Percentiles rank a stretch among this genome's conserved stretches.
phyloP scores from a whole-genome alignment of 2,888 invertebrate genomes.

The Caenorhabditis virilis region DNA sequence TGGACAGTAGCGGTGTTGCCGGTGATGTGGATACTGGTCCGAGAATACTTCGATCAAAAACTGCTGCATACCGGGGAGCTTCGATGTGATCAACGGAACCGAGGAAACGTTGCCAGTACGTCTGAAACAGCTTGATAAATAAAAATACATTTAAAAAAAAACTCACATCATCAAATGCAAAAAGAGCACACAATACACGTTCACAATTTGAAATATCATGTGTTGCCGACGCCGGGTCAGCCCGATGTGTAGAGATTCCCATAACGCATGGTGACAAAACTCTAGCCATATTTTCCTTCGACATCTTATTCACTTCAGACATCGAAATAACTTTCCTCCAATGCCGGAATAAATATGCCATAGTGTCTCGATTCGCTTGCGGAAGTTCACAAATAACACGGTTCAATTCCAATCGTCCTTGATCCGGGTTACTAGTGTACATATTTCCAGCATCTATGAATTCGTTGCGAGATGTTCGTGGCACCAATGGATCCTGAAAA shows the following conservation, averaged over 20 bases:
- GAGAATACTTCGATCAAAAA: slow-evolving; percentile 42
- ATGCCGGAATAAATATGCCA: slow-evolving; percentile 89
- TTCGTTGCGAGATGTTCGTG: slow-evolving; percentile 81
- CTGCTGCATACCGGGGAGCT: slow-evolving; percentile 16
- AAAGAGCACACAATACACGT: slow-evolving; percentile 45
- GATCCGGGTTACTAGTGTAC: slow-evolving; percentile 69
- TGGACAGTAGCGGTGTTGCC: slow-evolving; percentile 26
- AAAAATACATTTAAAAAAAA: neutral
- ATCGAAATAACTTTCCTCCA: slow-evolving; percentile 75
- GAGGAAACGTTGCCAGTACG: slow-evolving; percentile 53
- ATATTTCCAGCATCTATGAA: slow-evolving; percentile 77
- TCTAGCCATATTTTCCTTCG: slow-evolving; percentile 83
- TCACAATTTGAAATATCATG: slow-evolving; percentile 40
- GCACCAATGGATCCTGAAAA: slow-evolving; percentile 81
- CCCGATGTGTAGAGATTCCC: slow-evolving; percentile 68
- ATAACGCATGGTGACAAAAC: slow-evolving; percentile 93
- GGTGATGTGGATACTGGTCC: slow-evolving; percentile 44
- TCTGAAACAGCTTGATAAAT: slow-evolving; percentile 20
- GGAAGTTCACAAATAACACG: slow-evolving; percentile 81
- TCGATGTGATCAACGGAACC: slow-evolving; percentile 17
- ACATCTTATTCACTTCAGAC: slow-evolving; percentile 80
- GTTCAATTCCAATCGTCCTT: slow-evolving; percentile 33
- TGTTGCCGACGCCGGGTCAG: slow-evolving; percentile 23
- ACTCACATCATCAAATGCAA: slow-evolving; percentile 48
- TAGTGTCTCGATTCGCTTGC: slow-evolving; percentile 88